phyloP scores from a whole-genome alignment of 2,888 invertebrate genomes.

The Xylota sylvarum region DNA sequence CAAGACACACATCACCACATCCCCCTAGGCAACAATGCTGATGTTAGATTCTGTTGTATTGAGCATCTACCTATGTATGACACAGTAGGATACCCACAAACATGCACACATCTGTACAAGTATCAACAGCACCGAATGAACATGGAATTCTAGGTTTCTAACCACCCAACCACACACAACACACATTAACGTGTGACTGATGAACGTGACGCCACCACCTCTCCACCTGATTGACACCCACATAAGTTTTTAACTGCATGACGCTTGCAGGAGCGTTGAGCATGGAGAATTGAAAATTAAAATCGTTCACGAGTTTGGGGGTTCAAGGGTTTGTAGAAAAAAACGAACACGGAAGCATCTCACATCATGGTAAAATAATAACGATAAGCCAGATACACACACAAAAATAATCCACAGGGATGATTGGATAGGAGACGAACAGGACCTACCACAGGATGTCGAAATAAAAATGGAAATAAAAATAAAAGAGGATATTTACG shows the following conservation, averaged over 20 bases:
- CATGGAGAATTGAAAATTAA: constrained; percentile 65
- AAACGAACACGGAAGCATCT: constrained; percentile 31
- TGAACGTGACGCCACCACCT: constrained; percentile 19
- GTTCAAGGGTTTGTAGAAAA: constrained; percentile 8
- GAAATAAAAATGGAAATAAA: constrained; percentile 64
- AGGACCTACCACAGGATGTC: constrained; percentile 26
- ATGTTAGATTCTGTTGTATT: constrained; percentile 26
- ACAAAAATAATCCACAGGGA: constrained; percentile 45
- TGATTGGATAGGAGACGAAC: not conserved
- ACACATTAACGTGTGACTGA: constrained; percentile 41
- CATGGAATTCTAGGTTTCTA: constrained; percentile 22
- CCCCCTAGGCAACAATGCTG: constrained; percentile 14
- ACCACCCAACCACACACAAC: not conserved
- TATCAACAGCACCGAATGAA: constrained; percentile 27
- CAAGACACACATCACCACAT: constrained; percentile 13
- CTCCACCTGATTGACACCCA: not conserved
- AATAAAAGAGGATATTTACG: constrained; percentile 65
- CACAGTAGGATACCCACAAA: constrained; percentile 30
- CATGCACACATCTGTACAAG: constrained; percentile 20
- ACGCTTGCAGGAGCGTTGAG: constrained; percentile 22
- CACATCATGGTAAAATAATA: constrained; percentile 52
- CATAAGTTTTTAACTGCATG: not conserved
- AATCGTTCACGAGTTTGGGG: constrained; percentile 5
- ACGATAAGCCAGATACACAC: constrained; percentile 27
- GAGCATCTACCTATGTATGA: constrained; percentile 5